Evolutionary conservation across 2,888 invertebrate genomes (phyloP).

Genomic region (Petrolisthes cinctipes): DNA sequence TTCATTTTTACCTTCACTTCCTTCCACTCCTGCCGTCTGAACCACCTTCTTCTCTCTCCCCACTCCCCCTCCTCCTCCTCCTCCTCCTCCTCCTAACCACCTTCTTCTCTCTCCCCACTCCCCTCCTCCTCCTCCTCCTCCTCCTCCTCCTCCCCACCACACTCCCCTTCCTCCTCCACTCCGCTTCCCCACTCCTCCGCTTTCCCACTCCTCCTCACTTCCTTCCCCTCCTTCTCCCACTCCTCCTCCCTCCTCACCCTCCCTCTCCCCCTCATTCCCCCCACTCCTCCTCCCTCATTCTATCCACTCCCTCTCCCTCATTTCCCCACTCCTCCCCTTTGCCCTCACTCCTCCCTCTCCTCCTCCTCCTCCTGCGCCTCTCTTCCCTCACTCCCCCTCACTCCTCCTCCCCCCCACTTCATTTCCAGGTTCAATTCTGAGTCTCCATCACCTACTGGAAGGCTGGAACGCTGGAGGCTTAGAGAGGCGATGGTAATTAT

Average conservation of each 20-base stretch:
- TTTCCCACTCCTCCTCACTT: neutral
- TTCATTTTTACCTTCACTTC: neutral
- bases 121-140: neutral
- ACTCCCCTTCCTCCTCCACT: neutral
- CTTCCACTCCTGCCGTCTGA: neutral
- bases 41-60: neutral
- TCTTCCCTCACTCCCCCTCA: constrained; percentile 2
- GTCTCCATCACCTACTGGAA: too few species aligned
- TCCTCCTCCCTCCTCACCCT: too few species aligned
- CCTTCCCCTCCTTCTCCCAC: neutral
- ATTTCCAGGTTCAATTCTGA: neutral
- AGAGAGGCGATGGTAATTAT: neutral
- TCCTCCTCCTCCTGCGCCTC: neutral
- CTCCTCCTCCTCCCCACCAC: neutral
- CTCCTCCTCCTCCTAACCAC: neutral
- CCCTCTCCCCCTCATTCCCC: too few species aligned
- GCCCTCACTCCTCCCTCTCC: neutral
- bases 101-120: neutral
- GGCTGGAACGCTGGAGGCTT: neutral
- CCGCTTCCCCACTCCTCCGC: neutral
- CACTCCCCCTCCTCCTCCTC: constrained; percentile 8
- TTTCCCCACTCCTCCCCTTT: constrained; percentile 4
- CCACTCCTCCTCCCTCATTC: neutral
- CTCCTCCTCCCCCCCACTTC: neutral
- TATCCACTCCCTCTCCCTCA: constrained; percentile 4